Base-by-base conservation (phyloP, 1,140 invertebrate genomes). In the Orchesella cincta region DNA sequence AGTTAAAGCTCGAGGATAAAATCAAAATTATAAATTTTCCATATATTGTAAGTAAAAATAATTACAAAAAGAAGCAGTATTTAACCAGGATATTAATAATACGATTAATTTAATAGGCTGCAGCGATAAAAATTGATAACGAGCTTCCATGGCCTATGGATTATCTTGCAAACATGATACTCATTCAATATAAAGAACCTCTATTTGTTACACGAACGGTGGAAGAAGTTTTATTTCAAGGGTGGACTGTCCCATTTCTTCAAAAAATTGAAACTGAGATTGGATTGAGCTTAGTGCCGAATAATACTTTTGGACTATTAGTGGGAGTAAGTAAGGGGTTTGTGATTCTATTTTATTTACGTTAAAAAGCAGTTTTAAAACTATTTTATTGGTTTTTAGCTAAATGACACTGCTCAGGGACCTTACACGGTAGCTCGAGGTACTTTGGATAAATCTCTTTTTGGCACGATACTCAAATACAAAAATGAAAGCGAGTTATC, bases 21-120 rank as follows among this genome's bases (percentile, higher is more conserved):
- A 23, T 80, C 3, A 77, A 23, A 3, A 75, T 76, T 54, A 75
- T 80, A 23, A 80, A 80, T 35, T 75, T 80, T 57, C 78, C 78
- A 31, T 75, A 75, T 23, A 76, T 75, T 20, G 78, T 80, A 75
- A 74, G 78, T 75, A 31, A n/a, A n/a, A n/a, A n/a, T n/a, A n/a
- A n/a, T n/a, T n/a, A n/a, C n/a, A n/a, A n/a, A n/a, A n/a, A n/a
- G n/a, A n/a, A n/a, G n/a, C n/a, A n/a, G n/a, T n/a, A n/a, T n/a
- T n/a, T n/a, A n/a, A n/a, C n/a, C n/a, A n/a, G n/a, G n/a, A n/a
- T n/a, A n/a, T n/a, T n/a, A n/a, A n/a, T n/a, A n/a, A n/a, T n/a
- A n/a, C n/a, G n/a, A n/a, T n/a, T n/a, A 46, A 46, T 46, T 46
- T 46, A 46, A 46, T 18, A 18, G 52, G 52, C 52, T n/a, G 52